Evolutionary conservation across 1,140 invertebrate genomes (phyloP).

Genomic region (Polyergus mexicanus): DNA sequence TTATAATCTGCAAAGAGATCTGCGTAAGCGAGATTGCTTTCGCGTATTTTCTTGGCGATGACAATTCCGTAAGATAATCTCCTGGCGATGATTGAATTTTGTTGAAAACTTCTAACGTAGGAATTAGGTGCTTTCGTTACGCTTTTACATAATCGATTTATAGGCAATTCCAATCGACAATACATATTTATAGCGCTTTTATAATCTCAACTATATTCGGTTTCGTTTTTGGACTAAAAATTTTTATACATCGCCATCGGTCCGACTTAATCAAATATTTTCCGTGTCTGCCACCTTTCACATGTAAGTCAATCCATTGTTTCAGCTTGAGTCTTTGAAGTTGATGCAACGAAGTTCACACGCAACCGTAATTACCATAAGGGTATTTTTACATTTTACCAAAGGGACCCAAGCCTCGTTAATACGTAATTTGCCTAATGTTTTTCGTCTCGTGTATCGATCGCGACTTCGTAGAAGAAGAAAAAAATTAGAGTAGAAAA

Average conservation of each 20-base stretch:
- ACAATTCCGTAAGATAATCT: slow-evolving; percentile 30
- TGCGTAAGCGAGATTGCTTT: slow-evolving; percentile 41
- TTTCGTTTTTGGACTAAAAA: background rate
- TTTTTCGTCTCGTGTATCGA: background rate
- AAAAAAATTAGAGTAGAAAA: background rate
- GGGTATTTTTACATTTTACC: background rate
- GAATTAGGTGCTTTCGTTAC: background rate
- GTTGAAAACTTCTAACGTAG: background rate
- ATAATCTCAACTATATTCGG: background rate
- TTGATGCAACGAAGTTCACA: background rate
- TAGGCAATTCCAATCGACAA: background rate
- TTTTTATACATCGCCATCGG: slow-evolving; percentile 1
- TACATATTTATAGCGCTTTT: slow-evolving; percentile 5
- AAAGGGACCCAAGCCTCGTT: background rate
- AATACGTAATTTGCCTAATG: background rate
- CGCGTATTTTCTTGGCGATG: slow-evolving; percentile 24
- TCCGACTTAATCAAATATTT: slow-evolving; percentile 27
- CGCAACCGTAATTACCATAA: slow-evolving; percentile 26
- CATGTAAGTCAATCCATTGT: slow-evolving; percentile 7
- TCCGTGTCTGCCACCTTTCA: background rate
- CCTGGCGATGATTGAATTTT: slow-evolving; percentile 19
- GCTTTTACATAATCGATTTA: slow-evolving; percentile 27
- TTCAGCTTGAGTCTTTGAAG: slow-evolving; percentile 43
- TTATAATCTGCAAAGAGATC: slow-evolving; percentile 40
- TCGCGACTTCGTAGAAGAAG: background rate